Evolutionary conservation across 1,140 invertebrate genomes (phyloP).

Genomic region (Euglossa dilemma): DNA sequence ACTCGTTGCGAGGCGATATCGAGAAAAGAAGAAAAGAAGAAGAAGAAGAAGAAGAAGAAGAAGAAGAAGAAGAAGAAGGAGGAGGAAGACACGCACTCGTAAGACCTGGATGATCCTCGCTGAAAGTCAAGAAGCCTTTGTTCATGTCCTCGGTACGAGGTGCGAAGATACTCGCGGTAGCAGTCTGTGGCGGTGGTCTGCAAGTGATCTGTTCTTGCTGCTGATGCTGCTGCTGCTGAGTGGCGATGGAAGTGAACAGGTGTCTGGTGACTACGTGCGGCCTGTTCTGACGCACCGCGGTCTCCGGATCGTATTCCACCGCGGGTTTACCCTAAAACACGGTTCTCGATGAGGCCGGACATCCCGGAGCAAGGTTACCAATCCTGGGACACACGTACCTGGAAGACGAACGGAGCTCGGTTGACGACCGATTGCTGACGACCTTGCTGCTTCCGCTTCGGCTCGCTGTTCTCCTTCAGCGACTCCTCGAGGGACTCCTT

Average conservation of each 20-base stretch:
- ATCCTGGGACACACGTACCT: conserved; percentile 48
- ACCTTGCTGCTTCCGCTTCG: background rate
- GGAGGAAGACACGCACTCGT: conserved; percentile 87
- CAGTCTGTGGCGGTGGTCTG: conserved; percentile 84
- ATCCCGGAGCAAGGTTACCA: no score
- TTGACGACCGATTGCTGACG: background rate
- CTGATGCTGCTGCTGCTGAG: conserved; percentile 47
- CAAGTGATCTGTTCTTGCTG: conserved; percentile 76
- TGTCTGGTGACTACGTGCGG: conserved; percentile 72
- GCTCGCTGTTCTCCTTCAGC: conserved; percentile 62
- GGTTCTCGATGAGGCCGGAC: no score
- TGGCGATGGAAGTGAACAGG: conserved; percentile 80
- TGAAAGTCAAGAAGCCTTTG: conserved; percentile 94
- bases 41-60: no score
- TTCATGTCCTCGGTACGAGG: conserved; percentile 96
- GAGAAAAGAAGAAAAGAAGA: background rate
- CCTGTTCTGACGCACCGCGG: conserved; percentile 33
- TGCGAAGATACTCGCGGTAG: conserved; percentile 90
- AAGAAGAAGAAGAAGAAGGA: background rate
- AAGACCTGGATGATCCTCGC: conserved; percentile 91
- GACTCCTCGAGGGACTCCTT: conserved; percentile 53
- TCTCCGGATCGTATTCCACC: conserved; percentile 62
- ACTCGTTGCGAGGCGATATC: background rate
- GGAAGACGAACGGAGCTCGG: conserved; percentile 54
- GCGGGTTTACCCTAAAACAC: conserved; percentile 68